Conservation (phyloP, 1,140 invertebrate species). For the Drosophila busckii region DNA sequence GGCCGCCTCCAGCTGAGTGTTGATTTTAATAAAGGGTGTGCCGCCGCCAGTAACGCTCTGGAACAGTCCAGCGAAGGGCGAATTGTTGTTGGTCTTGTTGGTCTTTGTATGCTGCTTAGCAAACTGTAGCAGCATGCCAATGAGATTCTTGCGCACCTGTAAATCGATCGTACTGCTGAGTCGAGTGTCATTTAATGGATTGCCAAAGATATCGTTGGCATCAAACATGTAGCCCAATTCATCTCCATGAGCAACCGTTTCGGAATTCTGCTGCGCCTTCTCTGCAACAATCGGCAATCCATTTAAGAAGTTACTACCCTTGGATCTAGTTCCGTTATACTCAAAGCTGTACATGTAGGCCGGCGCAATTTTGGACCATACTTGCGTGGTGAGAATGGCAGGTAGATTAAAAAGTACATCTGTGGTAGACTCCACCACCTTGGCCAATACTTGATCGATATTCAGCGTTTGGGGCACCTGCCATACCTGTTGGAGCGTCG, state of each 20-base stretch:
- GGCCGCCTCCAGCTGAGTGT: conserved; percentile 77
- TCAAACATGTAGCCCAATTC: conserved; percentile 86
- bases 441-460: conserved; percentile 61
- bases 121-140: conserved; percentile 84
- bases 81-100: conserved; percentile 53
- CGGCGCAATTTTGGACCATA: conserved; percentile 82
- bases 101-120: conserved; percentile 68
- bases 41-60: conserved; percentile 79
- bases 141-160: conserved; percentile 82
- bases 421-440: conserved; percentile 79
- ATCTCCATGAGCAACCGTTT: conserved; percentile 82
- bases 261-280: conserved; percentile 62
- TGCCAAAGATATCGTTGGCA: conserved; percentile 82
- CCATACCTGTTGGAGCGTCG: conserved; percentile 64
- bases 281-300: conserved; percentile 82
- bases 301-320: conserved; percentile 82
- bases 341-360: conserved; percentile 88
- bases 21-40: conserved; percentile 81
- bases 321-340: conserved; percentile 82
- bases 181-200: conserved; percentile 75
- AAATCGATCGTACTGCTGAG: conserved; percentile 80
- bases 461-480: conserved; percentile 59
- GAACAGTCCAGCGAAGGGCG: conserved; percentile 63
- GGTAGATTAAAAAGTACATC: conserved; percentile 87
- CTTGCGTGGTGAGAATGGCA: conserved; percentile 83